A percentile compares a stretch with the other conserved stretches of the same genome.
phyloP scores from a whole-genome alignment of 2,888 invertebrate species.

The Microplitis manilae region DNA sequence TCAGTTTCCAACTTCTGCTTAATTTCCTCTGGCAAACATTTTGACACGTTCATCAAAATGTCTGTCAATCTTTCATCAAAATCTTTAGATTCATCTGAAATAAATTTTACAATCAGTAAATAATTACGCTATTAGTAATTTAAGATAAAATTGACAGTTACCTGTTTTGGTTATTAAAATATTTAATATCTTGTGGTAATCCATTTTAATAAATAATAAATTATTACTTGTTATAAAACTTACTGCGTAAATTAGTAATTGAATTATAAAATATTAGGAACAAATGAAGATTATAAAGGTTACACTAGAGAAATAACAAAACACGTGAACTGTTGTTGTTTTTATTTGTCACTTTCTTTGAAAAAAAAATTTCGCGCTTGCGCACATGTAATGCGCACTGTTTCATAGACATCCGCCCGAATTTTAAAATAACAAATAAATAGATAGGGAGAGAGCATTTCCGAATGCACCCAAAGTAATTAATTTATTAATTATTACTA shows the following conservation, averaged over 20 bases:
- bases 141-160: background rate
- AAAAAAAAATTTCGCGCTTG: too few relatives aligned
- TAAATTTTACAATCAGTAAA: background rate
- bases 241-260: background rate
- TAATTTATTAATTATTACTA: too few relatives aligned
- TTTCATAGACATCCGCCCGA: too few relatives aligned
- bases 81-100: background rate
- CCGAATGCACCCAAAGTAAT: too few relatives aligned
- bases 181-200: background rate
- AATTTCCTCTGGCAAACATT: background rate
- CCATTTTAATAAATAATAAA: background rate
- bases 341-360: too few relatives aligned
- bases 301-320: too few relatives aligned
- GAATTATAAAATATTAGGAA: background rate
- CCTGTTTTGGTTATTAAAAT: background rate
- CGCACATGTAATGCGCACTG: too few relatives aligned
- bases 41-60: background rate
- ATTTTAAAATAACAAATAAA: too few relatives aligned
- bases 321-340: too few relatives aligned
- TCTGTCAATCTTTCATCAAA: background rate
- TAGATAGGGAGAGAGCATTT: too few relatives aligned
- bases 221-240: too few relatives aligned
- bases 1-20: slow-evolving; percentile 2
- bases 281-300: background rate
- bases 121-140: too few relatives aligned